Base-by-base conservation (phyloP, 92 coral and sea anemone species). In the Phenganax subtilis region DNA sequence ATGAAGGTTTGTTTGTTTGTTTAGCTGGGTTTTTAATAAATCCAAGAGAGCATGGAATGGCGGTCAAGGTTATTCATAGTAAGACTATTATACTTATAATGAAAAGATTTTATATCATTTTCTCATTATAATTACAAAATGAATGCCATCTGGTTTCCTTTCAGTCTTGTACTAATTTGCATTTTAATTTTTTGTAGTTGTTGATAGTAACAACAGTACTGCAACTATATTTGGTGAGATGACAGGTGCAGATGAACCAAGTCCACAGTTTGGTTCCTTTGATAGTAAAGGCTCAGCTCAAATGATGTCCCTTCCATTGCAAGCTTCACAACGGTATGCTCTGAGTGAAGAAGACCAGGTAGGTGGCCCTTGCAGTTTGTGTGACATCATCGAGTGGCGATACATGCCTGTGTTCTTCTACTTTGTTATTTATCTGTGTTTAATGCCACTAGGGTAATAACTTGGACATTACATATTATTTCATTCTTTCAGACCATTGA, bases 331-430 rank as follows among this genome's bases (percentile, higher is more conserved):
- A 55, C 90, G 98, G 51, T 94, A 94, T 61, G 86, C 89, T 30
- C 73, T 94, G 55, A 90, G 91, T 71, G 87, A 85, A 66, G 93
- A 94, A 25, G 89, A 86, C 52, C 97, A 89, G 97, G 98, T 94
- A 85, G 20, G 82, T 37, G 47, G 47, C 47, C 1, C 47, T 37
- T 37, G 1, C 4, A 37, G 47, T n/a, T 37, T 37, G 47, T 4
- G 1, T 37, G 47, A 37, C 2, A 37, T 4, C 47, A 37, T 37
- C 4, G 1, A 37, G 47, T 37, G 47, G 47, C 47, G 4, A 37
- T n/a, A n/a, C 47, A 37, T 4, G 47, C 47, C 1, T 37, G 47
- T 37, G 4, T 37, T 37, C 47, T 37, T 1, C 47, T 37, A 37
- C n/a, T n/a, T n/a, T n/a, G n/a, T 37, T 37, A 37, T 37, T 37